These are phyloP conservation scores for Picus viridis DNA, from an alignment of 2,797 vertebrate species.

Conservation along the genomic window DNA sequence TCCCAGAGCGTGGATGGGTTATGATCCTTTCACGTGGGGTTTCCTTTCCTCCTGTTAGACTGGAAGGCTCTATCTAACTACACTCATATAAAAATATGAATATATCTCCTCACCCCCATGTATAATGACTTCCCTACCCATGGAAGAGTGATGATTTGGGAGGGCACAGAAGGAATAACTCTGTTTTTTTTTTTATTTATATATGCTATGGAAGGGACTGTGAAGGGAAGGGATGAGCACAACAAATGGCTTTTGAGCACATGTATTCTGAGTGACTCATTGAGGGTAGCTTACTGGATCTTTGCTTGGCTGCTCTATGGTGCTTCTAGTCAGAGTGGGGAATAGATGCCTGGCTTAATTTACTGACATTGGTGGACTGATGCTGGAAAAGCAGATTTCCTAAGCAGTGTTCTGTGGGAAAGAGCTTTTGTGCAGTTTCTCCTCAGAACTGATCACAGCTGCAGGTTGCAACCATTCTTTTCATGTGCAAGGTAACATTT, in stretches of 20 bases:
- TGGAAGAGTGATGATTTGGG: neutral
- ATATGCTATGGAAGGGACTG: neutral
- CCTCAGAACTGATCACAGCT: neutral
- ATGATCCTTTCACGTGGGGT: neutral
- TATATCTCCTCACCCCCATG: rapidly evolving
- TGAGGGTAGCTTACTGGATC: neutral
- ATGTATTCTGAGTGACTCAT: neutral
- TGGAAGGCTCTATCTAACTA: neutral
- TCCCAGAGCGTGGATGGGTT: neutral
- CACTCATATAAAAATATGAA: too few species aligned
- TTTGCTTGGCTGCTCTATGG: neutral
- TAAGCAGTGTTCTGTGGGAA: neutral
- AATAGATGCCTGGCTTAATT: neutral
- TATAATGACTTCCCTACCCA: neutral
- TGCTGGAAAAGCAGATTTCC: neutral
- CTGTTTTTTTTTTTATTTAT: neutral
- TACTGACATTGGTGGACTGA: neutral
- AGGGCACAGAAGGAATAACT: neutral
- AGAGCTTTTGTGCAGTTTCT: neutral
- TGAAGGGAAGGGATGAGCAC: neutral
- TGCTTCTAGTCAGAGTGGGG: neutral
- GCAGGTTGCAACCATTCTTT: neutral
- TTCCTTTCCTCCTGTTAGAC: neutral
- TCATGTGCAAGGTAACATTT: neutral
- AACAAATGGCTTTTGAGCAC: neutral